A percentile compares a stretch with the other conserved stretches of the same genome.
Conservation (phyloP, 2,113 vertebrate species). For the Rhabdornis inornatus region DNA sequence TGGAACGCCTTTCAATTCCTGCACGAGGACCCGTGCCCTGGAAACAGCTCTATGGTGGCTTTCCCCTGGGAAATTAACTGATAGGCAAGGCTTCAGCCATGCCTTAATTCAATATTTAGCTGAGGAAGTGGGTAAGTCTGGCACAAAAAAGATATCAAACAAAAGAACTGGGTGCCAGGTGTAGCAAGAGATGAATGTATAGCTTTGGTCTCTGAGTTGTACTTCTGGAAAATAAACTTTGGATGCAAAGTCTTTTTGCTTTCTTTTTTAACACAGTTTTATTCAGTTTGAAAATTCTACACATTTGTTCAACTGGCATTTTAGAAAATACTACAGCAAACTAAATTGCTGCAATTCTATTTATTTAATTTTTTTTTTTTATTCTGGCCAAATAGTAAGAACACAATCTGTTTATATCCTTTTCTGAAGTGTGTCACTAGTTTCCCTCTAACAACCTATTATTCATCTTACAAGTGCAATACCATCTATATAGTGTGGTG, state of each 20-base stretch:
- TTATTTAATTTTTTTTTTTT: background rate
- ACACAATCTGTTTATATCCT: background rate
- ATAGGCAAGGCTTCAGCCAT: background rate
- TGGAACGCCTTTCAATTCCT: conserved; percentile 19
- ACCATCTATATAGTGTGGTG: background rate
- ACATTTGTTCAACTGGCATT: background rate
- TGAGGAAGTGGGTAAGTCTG: background rate
- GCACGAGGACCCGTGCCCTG: background rate
- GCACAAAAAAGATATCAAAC: background rate
- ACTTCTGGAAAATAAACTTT: background rate
- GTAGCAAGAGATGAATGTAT: background rate
- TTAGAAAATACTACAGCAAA: background rate
- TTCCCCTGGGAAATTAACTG: background rate
- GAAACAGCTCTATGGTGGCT: background rate
- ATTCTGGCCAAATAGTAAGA: background rate
- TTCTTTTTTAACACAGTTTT: background rate
- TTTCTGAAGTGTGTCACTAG: background rate
- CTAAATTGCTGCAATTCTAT: background rate
- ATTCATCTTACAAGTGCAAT: background rate
- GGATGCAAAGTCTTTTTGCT: background rate
- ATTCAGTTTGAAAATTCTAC: background rate
- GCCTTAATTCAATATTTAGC: background rate
- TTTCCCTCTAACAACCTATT: background rate
- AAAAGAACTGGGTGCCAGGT: background rate
- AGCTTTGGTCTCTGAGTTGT: background rate